Conservation (phyloP, 2,113 vertebrate species). For the Poeciliopsis occidentalis region DNA sequence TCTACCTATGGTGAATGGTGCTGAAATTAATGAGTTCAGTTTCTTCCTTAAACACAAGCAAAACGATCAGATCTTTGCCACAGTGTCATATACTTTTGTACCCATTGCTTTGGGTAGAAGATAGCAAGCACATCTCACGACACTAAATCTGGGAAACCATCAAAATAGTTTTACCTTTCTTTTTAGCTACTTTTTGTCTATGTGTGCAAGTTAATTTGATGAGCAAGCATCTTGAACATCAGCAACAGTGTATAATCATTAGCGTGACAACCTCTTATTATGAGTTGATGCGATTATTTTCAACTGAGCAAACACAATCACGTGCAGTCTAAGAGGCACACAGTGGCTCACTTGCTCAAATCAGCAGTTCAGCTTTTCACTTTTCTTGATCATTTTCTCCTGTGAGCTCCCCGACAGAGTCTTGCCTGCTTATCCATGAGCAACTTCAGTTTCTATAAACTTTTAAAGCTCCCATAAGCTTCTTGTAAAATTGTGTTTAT, state of each 20-base stretch:
- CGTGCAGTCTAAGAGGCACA: slow-evolving; percentile 23
- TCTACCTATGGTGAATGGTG: too few species aligned
- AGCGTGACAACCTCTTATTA: slow-evolving; percentile 74
- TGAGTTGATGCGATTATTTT: slow-evolving; percentile 72
- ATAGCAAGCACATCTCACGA: neutral
- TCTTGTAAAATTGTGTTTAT: slow-evolving; percentile 47
- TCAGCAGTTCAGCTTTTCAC: slow-evolving; percentile 25
- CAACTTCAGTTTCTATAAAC: slow-evolving; percentile 33
- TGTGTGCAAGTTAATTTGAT: slow-evolving; percentile 48
- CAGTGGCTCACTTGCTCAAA: slow-evolving; percentile 53
- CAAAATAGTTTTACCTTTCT: slow-evolving; percentile 33
- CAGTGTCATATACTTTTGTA: neutral
- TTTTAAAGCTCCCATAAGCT: slow-evolving; percentile 34
- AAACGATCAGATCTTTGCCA: neutral
- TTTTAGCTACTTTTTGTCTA: slow-evolving; percentile 26
- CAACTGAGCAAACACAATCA: slow-evolving; percentile 63
- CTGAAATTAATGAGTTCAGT: neutral
- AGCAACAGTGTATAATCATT: slow-evolving; percentile 68
- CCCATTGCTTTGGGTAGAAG: neutral
- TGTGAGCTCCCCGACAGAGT: slow-evolving; percentile 19
- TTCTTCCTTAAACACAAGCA: neutral
- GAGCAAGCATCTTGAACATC: slow-evolving; percentile 43
- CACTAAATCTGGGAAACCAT: slow-evolving; percentile 7
- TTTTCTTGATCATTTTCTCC: slow-evolving; percentile 10
- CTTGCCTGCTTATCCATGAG: slow-evolving; percentile 3